phyloP scores from a whole-genome alignment of 2,797 vertebrate genomes.

The Selene dorsalis region DNA sequence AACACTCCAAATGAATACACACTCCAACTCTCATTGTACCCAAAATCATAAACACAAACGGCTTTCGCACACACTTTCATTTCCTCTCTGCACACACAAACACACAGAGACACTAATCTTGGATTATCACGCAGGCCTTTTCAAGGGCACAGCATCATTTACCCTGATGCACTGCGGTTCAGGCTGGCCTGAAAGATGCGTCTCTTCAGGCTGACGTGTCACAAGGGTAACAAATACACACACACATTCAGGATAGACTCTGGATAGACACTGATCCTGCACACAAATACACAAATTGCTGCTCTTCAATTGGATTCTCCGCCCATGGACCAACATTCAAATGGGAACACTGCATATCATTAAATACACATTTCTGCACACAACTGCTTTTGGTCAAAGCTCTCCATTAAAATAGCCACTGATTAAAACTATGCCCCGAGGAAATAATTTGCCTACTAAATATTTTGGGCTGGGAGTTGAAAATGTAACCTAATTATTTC shows the following conservation, averaged over 20 bases:
- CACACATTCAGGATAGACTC: conserved; percentile 5
- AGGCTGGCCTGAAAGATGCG: conserved; percentile 45
- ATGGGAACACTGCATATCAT: conserved; percentile 12
- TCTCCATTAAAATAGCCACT: conserved; percentile 55
- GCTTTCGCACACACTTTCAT: conserved; percentile 38
- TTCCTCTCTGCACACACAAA: conserved; percentile 34
- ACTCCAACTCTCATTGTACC: conserved; percentile 10
- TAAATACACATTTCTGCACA: conserved; percentile 34
- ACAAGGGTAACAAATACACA: conserved; percentile 31
- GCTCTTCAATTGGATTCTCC: conserved; percentile 21
- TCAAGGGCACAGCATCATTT: conserved; percentile 77
- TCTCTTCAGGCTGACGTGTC: conserved; percentile 42
- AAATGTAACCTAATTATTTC: conserved; percentile 68
- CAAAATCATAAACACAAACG: conserved; percentile 36
- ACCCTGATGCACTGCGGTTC: conserved; percentile 62
- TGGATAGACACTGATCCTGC: conserved; percentile 8
- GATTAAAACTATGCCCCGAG: conserved; percentile 62
- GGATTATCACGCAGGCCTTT: conserved; percentile 77
- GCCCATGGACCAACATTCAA: not conserved
- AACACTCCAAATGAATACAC: conserved; percentile 1
- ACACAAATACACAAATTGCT: not conserved
- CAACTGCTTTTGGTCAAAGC: conserved; percentile 34
- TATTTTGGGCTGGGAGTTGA: conserved; percentile 66
- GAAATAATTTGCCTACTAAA: conserved; percentile 69
- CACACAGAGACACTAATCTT: conserved; percentile 72